phyloP scores from a whole-genome alignment of 35 echinoderm and acorn worm species.

The Apostichopus californicus region DNA sequence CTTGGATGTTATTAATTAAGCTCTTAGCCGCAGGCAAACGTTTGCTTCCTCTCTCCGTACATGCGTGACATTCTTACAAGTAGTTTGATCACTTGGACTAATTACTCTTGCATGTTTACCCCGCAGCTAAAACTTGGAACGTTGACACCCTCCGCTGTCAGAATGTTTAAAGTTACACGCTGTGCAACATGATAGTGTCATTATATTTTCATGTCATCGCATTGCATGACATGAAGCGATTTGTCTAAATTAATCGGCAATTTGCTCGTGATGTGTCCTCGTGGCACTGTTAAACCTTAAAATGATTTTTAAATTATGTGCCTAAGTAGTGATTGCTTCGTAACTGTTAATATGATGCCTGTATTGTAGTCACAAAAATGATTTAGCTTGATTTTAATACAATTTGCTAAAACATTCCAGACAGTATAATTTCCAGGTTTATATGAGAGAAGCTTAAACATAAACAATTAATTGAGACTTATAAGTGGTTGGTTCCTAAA shows the following conservation, averaged over 20 bases:
- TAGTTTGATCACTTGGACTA: neutral
- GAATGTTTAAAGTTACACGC: neutral
- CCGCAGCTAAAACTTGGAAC: neutral
- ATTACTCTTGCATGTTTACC: neutral
- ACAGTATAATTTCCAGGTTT: no score
- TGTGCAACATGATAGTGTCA: neutral
- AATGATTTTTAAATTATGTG: no score
- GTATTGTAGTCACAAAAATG: no score
- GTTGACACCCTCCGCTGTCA: neutral
- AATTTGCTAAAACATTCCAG: no score
- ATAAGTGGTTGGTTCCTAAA: no score
- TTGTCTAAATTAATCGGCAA: neutral
- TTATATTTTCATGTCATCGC: neutral
- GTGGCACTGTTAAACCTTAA: no score
- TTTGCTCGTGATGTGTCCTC: no score
- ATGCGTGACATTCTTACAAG: neutral
- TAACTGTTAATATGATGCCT: no score
- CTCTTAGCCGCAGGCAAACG: neutral
- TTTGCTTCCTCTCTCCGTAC: neutral
- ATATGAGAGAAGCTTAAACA: no score
- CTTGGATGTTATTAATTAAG: neutral
- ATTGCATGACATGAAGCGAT: neutral
- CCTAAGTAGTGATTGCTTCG: no score
- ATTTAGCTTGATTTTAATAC: no score
- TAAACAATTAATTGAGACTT: no score